Evolutionary conservation across 30 jellyfish, hydroid and myxozoan species (phyloP), one percentile per base, ranked within the genome.

Genomic region (Euphysa ruthae): DNA sequence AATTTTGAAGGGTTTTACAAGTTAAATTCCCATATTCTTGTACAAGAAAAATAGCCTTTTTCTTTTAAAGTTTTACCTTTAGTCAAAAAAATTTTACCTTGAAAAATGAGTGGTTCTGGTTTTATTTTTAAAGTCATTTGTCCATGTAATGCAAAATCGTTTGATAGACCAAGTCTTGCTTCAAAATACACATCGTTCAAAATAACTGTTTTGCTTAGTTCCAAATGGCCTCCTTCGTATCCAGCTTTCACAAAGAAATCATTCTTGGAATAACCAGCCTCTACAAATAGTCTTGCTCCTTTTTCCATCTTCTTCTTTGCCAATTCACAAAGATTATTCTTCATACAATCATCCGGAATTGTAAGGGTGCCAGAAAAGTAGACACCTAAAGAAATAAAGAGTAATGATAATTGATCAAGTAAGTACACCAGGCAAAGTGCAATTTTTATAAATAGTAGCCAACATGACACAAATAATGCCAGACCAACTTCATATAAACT

Each of bases 321-420:
- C 55, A 65, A 38, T 51, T 78, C 93, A 43, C 96, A 86, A 18
- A 86, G 32, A 15, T 58, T 74, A 46, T 79, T 85, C 7, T 84
- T 81, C 49, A 68, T 55, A 61, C 96, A 86, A 61, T 86, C 96
- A 10, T 69, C 63, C 19, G 96, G 96, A 1, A 79, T 70, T 42
- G 38, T 66, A 28, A 84, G 65, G 8, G 46, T 79, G 2, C 91
- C 86, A n/a, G 69, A 23, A 75, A 86, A 73, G 32, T 32, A 18
- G 7, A 86, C 69, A 14, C 96, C 96, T 86, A 66, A 31, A 28
- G 8, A 27, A 61, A 35, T 18, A 30, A 27, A 18, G 6, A n/a
- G n/a, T n/a, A n/a, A 6, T 56, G 33, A 56, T 22, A 44, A 20
- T 3, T 56, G 29, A 16, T 7, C 6, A 7, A 46, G 60, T 46